Conservation (phyloP, 2,797 vertebrate species). For the Falco concolor region DNA sequence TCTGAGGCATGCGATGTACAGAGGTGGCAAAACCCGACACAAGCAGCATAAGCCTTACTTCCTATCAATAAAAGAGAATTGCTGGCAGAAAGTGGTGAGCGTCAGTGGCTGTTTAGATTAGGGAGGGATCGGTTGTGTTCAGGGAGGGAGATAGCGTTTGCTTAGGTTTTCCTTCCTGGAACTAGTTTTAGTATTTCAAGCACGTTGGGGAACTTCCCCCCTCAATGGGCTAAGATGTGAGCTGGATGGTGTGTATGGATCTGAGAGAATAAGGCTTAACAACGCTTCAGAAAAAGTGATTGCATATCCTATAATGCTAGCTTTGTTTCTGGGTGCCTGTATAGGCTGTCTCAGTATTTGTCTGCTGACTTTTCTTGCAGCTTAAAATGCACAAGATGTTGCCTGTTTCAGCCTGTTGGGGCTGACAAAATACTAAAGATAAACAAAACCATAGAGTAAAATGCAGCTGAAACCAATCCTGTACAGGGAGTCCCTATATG, state of each 20-base stretch:
- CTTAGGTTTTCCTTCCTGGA: constrained; percentile 39
- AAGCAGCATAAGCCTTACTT: background rate
- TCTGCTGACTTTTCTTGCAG: constrained; percentile 3
- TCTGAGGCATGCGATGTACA: background rate
- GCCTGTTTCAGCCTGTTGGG: constrained; percentile 7
- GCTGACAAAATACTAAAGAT: constrained; percentile 3
- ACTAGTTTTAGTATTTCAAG: constrained; percentile 43
- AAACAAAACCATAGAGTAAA: background rate
- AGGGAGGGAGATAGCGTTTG: background rate
- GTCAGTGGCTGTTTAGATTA: constrained; percentile 16
- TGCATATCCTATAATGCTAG: background rate
- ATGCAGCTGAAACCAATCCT: constrained; percentile 2
- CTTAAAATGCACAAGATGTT: constrained; percentile 25
- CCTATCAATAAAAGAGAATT: background rate
- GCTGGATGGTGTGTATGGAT: background rate
- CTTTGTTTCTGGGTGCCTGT: constrained; percentile 2
- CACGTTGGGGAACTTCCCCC: background rate
- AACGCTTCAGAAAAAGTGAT: background rate
- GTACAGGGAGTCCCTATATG: background rate
- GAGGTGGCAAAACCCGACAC: background rate
- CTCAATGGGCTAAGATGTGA: background rate
- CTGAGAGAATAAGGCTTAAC: background rate
- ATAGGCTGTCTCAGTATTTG: background rate
- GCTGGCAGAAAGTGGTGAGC: constrained; percentile 23
- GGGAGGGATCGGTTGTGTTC: background rate